phyloP scores from a whole-genome alignment of 2,797 vertebrate species.

The Balearica regulorum region DNA sequence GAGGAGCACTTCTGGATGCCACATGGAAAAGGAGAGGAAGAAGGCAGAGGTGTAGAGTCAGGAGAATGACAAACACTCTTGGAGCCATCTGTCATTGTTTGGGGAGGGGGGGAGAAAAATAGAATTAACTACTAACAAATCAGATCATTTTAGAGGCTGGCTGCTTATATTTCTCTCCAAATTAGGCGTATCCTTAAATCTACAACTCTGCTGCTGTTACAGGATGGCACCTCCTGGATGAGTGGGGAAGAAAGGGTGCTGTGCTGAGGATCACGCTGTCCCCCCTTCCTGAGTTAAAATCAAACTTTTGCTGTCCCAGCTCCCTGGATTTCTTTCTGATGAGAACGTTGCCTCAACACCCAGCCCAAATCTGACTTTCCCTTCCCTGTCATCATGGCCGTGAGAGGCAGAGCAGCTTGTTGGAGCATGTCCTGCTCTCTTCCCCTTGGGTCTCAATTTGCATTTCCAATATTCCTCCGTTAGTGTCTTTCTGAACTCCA shows the following conservation, averaged over 20 bases:
- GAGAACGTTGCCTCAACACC: background rate
- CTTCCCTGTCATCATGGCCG: background rate
- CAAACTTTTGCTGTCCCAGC: background rate
- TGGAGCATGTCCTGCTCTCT: background rate
- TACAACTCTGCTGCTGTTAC: background rate
- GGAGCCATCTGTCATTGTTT: background rate
- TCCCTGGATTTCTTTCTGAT: background rate
- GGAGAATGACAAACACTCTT: fast-evolving
- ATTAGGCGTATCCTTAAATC: background rate
- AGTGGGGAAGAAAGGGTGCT: background rate
- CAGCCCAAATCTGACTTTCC: background rate
- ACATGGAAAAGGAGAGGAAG: background rate
- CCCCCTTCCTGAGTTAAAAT: background rate
- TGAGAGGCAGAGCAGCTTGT: background rate
- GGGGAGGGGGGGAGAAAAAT: background rate
- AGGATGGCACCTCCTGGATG: background rate
- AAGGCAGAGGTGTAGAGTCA: background rate
- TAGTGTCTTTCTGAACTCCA: background rate
- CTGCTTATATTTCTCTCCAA: background rate
- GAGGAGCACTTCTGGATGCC: background rate
- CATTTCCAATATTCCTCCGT: background rate
- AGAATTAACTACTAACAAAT: background rate
- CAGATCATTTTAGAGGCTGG: background rate
- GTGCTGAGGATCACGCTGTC: background rate
- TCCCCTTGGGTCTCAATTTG: background rate